Base-by-base conservation (phyloP, 1,140 invertebrate species). In the Drosophila azteca region DNA sequence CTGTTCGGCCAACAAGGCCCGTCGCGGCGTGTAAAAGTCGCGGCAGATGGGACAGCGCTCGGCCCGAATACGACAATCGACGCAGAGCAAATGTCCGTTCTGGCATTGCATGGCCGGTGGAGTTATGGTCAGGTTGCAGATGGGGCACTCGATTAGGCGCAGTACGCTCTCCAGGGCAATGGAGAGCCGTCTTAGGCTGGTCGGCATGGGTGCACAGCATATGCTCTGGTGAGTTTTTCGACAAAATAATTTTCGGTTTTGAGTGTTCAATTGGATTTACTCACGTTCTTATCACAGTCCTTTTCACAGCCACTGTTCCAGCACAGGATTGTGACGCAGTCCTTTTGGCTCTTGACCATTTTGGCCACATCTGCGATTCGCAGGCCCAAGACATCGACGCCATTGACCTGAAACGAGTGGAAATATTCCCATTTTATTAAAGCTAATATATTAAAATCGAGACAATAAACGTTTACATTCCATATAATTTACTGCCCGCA, bases 91-190 rank as follows among this genome's bases (percentile, higher is more conserved):
- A 66, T 95, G 95, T 7, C 94, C 95, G 64, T 95, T 94, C 43
- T 94, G 94, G 72, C 95, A 95, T 80, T 95, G 94, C 46, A 93
- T 93, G 0, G 94, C 93, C 3, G 95, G 95, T 2, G 94, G 93
- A 22, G 92, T 68, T 26, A 94, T 94, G 41, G 93, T 95, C 66
- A 94, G 93, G 35, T 94, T 84, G 78, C 94, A 94, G 43, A 92
- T 93, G 6, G 95, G 95, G 77, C 95, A 95, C 82, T 95, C 95
- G 39, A 95, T 90, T 45, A 93, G 92, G 46, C 90, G 80, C 29
- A 94, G 81, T 39, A 94, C 92, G 45, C 92, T 90, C 50, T 93
- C 92, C 46, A 93, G 91, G 55, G 92, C 92, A 4, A 92, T 79
- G 11, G 92, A 92, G 13, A 94, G 90, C 0, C 93, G 90, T 62